Evolutionary conservation across 35 echinoderm and acorn worm species (phyloP).

Genomic region (Strongylocentrotus purpuratus): DNA sequence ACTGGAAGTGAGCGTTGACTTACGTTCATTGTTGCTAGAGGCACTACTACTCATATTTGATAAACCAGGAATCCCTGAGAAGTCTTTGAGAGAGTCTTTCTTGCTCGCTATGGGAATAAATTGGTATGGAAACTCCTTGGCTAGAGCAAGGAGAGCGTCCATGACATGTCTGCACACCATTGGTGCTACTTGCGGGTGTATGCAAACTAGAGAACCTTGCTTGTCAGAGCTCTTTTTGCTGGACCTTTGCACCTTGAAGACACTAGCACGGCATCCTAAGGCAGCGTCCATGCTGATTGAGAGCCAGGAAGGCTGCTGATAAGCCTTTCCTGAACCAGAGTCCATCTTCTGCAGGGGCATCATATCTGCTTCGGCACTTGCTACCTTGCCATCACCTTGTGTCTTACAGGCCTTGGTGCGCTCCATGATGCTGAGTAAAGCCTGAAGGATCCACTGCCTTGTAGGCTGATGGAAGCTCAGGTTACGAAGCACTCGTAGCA

Average conservation of each 20-base stretch:
- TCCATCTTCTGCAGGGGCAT: constrained; percentile 48
- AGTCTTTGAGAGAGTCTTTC: constrained; percentile 57
- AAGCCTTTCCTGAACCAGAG: constrained; percentile 41
- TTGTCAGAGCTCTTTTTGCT: constrained; percentile 82
- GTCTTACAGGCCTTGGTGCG: constrained; percentile 78
- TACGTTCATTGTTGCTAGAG: constrained; percentile 33
- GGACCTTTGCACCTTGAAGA: constrained; percentile 90
- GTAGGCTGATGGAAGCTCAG: constrained; percentile 88
- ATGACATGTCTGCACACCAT: constrained; percentile 90
- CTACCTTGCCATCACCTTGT: constrained; percentile 9
- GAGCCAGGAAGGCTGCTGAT: constrained; percentile 90
- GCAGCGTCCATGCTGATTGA: constrained; percentile 99
- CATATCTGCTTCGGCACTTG: constrained; percentile 44
- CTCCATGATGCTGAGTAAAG: constrained; percentile 92
- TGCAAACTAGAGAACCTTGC: constrained; percentile 75
- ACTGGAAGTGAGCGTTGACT: constrained; percentile 41
- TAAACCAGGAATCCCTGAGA: constrained; percentile 31
- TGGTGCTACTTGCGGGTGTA: constrained; percentile 95
- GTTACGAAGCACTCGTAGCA: constrained; percentile 88
- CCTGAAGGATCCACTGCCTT: constrained; percentile 87
- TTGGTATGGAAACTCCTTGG: constrained; percentile 93
- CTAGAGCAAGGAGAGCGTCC: constrained; percentile 88
- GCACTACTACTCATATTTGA: constrained; percentile 25
- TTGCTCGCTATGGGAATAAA: constrained; percentile 84
- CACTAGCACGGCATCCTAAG: constrained; percentile 89